A percentile compares a stretch with the other conserved stretches of the same genome.
These are phyloP conservation scores for Cairina moschata DNA, from an alignment of 2,113 vertebrate genomes.

Conservation along the genomic window DNA sequence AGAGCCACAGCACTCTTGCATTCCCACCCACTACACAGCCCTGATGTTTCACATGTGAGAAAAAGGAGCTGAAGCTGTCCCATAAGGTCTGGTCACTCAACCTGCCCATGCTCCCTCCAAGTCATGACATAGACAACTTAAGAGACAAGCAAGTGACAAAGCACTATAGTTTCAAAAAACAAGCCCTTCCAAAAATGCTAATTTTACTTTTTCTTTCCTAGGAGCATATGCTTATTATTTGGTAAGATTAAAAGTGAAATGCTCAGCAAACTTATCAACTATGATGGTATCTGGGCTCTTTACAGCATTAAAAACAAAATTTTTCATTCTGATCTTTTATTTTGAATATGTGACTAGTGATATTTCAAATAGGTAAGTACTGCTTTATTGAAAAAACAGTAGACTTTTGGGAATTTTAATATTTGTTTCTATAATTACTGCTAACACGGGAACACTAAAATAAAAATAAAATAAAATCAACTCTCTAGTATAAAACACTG, in stretches of 20 bases:
- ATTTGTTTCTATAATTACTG: not conserved
- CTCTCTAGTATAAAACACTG: fast-evolving
- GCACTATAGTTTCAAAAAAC: not conserved
- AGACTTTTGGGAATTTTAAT: fast-evolving
- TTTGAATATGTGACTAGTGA: not conserved
- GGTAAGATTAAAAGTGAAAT: not conserved
- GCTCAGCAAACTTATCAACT: not conserved
- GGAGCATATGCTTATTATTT: not conserved
- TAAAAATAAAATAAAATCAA: not conserved
- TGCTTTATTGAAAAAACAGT: not conserved
- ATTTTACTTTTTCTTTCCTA: not conserved
- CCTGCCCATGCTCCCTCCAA: not conserved
- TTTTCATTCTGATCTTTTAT: not conserved
- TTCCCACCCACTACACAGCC: not conserved
- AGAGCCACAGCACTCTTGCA: not conserved
- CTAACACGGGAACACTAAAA: not conserved
- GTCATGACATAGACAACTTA: not conserved
- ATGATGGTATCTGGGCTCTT: not conserved
- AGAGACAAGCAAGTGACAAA: not conserved
- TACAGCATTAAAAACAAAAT: not conserved
- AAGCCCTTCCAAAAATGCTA: not conserved
- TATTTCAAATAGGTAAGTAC: not conserved
- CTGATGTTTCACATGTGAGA: fast-evolving
- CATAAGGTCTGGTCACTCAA: not conserved
- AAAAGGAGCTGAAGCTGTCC: not conserved